phyloP scores from a whole-genome alignment of 2,797 vertebrate genomes.

The Parambassis ranga region DNA sequence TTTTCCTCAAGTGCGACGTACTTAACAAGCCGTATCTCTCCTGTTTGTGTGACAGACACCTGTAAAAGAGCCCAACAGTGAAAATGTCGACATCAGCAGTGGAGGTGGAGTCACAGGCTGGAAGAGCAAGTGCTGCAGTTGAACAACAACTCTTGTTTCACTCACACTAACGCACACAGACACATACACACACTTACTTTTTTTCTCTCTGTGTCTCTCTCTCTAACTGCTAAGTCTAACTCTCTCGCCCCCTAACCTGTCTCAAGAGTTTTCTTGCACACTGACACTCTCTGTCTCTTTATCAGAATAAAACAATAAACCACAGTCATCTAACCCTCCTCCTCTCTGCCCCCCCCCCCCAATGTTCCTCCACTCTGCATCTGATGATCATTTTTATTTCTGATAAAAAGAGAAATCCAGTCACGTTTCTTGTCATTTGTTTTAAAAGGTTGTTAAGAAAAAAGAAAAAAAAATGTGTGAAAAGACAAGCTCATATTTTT shows the following conservation, averaged over 20 bases:
- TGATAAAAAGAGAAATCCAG: conserved; percentile 86
- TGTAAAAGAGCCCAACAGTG: conserved; percentile 99
- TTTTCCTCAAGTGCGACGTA: background rate
- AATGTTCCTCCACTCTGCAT: conserved; percentile 80
- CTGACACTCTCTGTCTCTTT: conserved; percentile 79
- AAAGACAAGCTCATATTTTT: conserved; percentile 85
- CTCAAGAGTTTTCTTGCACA: conserved; percentile 77
- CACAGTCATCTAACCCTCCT: conserved; percentile 68
- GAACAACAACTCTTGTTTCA: conserved; percentile 75
- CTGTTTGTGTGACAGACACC: conserved; percentile 84
- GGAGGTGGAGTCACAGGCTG: conserved; percentile 94
- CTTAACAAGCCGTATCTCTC: background rate
- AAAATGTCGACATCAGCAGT: conserved; percentile 98
- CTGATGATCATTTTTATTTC: conserved; percentile 89
- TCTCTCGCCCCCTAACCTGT: conserved; percentile 70
- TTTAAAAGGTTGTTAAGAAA: conserved; percentile 74
- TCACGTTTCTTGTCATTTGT: conserved; percentile 87
- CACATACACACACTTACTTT: conserved; percentile 34
- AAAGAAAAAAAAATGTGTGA: conserved; percentile 54
- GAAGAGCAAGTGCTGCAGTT: conserved; percentile 99
- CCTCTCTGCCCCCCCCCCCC: conserved; percentile 69
- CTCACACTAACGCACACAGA: conserved; percentile 59
- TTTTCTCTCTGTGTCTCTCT: conserved; percentile 32
- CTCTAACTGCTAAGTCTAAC: conserved; percentile 70
- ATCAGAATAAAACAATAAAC: conserved; percentile 73